phyloP scores from a whole-genome alignment of 2,888 invertebrate genomes.

The Orthosia gracilis region DNA sequence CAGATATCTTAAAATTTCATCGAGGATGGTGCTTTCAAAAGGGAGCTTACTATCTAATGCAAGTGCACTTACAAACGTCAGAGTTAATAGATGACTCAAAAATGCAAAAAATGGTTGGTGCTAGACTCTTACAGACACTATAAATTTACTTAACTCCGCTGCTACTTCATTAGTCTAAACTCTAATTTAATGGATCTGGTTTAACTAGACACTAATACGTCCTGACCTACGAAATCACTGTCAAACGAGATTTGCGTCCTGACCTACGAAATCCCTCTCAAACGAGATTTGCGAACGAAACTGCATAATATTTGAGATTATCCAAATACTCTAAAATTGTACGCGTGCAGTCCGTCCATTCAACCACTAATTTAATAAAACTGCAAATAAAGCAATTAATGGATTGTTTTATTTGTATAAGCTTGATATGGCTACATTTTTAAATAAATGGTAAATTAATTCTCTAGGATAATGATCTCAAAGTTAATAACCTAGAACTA shows the following conservation, averaged over 20 bases:
- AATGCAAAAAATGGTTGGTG: neutral
- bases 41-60: neutral
- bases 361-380: neutral
- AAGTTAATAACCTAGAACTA: neutral
- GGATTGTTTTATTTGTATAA: no score
- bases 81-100: neutral
- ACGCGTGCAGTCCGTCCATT: neutral
- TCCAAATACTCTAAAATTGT: no score
- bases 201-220: neutral
- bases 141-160: neutral
- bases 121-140: neutral
- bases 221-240: slow-evolving; percentile 12
- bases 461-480: neutral
- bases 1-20: no score
- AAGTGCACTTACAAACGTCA: neutral
- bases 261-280: no score
- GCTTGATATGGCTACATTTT: neutral
- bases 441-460: neutral
- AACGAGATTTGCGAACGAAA: neutral
- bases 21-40: neutral
- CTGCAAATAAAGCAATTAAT: neutral
- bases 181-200: neutral
- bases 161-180: neutral
- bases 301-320: neutral
- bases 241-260: no score